Base-by-base conservation (phyloP, 1,140 invertebrate genomes). In the Polypedilum pembai region DNA sequence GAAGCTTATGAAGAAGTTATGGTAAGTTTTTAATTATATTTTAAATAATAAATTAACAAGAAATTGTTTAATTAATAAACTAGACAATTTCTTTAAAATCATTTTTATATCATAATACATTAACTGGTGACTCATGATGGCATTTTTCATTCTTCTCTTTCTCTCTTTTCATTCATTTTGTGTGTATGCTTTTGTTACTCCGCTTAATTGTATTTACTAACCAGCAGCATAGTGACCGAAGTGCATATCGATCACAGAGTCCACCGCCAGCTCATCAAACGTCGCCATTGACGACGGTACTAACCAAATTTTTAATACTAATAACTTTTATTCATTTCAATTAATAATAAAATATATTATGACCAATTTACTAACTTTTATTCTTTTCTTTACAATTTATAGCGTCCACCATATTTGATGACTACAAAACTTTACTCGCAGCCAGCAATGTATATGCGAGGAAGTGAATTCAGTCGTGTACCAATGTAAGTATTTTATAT, bases 231-330 rank as follows among this genome's bases (percentile, higher is more conserved):
- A 79, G 80, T 75, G 84, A 85, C 74, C 78, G 82, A 77, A 80
- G 80, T 78, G 78, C 78, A 41, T 75, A 78, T 74, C 76, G 77
- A 41, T 81, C 85, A 74, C 87, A 89, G 84, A 91, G 89, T 83
- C 90, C 91, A 77, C 90, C 90, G 79, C 90, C 91, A 78, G 91
- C 91, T 77, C 90, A 92, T 83, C 90, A 92, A 82, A 88, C 86
- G 83, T 91, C 90, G 82, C 89, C 89, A 77, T 86, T 88, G 83
- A 88, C 89, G 82, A 89, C 90, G 90, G 90, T 92, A 87, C 86
- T 80, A 66, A 75, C 74, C 21, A 74, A 69, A 73, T 21, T 77
- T 75, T 75, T 75, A 56, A 17, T 3, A 76, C 40, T 56, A 24
- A 24, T 56, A 18, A 74, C 33, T 65, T 65, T n/a, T 41, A 74